A percentile compares a stretch with the other conserved stretches of the same genome.
Conservation (phyloP, 2,797 vertebrate genomes). For the Otolemur crassicaudatus region DNA sequence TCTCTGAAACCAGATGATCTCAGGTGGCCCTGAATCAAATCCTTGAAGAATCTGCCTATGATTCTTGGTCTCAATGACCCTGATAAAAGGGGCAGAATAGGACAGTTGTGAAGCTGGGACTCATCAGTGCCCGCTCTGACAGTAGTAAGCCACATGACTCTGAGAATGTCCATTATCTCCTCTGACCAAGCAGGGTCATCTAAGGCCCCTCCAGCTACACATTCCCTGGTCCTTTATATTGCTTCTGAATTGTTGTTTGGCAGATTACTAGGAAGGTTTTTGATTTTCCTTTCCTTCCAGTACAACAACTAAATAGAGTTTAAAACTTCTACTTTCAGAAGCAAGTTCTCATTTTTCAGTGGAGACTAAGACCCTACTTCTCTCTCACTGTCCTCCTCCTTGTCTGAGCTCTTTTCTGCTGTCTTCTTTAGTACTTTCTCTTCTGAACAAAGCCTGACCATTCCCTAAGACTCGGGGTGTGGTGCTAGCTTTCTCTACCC, state of each 20-base stretch:
- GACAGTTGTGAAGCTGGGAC: not conserved
- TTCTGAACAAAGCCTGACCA: not conserved
- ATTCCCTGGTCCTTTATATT: not conserved
- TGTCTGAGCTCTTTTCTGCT: not conserved
- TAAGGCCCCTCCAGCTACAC: rapidly evolving
- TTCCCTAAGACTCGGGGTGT: rapidly evolving
- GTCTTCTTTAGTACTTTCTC: not conserved
- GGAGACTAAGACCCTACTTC: not conserved
- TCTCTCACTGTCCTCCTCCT: rapidly evolving
- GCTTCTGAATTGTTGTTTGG: not conserved
- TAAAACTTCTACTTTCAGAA: not conserved
- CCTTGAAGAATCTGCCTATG: not conserved
- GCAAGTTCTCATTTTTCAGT: not conserved
- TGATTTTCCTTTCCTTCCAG: not conserved
- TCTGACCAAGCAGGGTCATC: not conserved
- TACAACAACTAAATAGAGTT: not conserved
- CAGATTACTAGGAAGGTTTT: not conserved
- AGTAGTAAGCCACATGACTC: rapidly evolving
- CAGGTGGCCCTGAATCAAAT: not conserved
- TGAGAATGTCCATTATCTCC: not conserved
- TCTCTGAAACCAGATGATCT: not conserved
- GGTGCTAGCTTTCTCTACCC: not conserved
- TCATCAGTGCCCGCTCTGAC: not conserved
- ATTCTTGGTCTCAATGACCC: not conserved
- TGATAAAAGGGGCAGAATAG: not conserved